phyloP scores from a whole-genome alignment of 2,797 vertebrate genomes.

The Decapterus maruadsi region DNA sequence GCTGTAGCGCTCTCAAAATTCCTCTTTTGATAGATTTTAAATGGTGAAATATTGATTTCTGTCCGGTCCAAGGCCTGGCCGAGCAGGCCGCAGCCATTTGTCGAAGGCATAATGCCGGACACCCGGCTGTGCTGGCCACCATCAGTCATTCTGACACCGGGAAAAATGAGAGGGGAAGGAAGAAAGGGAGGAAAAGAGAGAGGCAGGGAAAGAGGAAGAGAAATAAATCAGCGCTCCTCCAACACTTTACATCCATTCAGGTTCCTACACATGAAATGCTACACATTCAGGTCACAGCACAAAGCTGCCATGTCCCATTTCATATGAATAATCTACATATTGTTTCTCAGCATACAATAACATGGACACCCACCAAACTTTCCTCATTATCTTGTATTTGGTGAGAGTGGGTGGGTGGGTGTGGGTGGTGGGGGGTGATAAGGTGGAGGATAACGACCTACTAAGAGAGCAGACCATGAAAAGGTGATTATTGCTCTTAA shows the following conservation, averaged over 20 bases:
- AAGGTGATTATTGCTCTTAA: slow-evolving; percentile 92
- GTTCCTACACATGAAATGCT: slow-evolving; percentile 11
- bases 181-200: slow-evolving; percentile 39
- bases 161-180: slow-evolving; percentile 73
- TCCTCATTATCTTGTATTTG: slow-evolving; percentile 86
- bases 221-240: slow-evolving; percentile 66
- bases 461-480: slow-evolving; percentile 70
- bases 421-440: not conserved
- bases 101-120: slow-evolving; percentile 73
- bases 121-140: slow-evolving; percentile 74
- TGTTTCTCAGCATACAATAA: slow-evolving; percentile 19
- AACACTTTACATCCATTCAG: slow-evolving; percentile 45
- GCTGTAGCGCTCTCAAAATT: slow-evolving; percentile 62
- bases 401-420: slow-evolving; percentile 59
- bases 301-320: not conserved
- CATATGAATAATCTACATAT: slow-evolving; percentile 11
- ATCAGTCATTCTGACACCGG: slow-evolving; percentile 90
- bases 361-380: slow-evolving; percentile 61
- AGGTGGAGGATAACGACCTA: slow-evolving; percentile 58
- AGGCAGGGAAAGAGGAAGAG: slow-evolving; percentile 43
- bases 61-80: slow-evolving; percentile 79
- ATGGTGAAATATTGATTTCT: slow-evolving; percentile 98
- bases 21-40: slow-evolving; percentile 94
- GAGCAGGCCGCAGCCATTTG: slow-evolving; percentile 75
- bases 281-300: slow-evolving; percentile 6